Evolutionary conservation across 2,888 invertebrate species (phyloP).

Genomic region (Campoletis raptor): DNA sequence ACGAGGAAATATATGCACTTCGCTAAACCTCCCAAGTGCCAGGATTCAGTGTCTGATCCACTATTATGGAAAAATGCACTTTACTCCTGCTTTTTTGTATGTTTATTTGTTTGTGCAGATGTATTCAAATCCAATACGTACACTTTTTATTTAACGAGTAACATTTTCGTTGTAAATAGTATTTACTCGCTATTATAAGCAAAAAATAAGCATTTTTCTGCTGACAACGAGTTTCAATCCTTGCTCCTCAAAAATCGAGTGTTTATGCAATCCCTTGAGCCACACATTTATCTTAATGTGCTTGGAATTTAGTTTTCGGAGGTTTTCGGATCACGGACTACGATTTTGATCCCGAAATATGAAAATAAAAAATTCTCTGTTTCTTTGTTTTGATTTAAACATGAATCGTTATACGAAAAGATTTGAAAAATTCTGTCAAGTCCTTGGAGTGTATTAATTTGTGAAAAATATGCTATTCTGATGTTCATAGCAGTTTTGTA

Average conservation of each 20-base stretch:
- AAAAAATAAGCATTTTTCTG: not conserved
- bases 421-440: too few relatives aligned
- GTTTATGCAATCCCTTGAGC: too few relatives aligned
- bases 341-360: too few relatives aligned
- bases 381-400: too few relatives aligned
- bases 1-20: not conserved
- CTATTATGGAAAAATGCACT: conserved; percentile 16
- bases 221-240: not conserved
- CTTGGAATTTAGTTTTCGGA: too few relatives aligned
- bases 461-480: too few relatives aligned
- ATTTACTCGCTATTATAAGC: not conserved
- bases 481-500: too few relatives aligned
- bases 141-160: not conserved
- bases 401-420: too few relatives aligned
- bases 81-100: not conserved
- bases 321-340: too few relatives aligned
- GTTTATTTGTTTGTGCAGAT: not conserved
- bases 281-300: too few relatives aligned
- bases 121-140: not conserved
- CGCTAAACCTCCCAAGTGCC: not conserved
- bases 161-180: not conserved
- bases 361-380: too few relatives aligned
- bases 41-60: conserved; percentile 15
- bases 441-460: too few relatives aligned
- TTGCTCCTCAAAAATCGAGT: not conserved